Evolutionary conservation across 1,140 invertebrate genomes (phyloP), one percentile per base, ranked within the genome.

Genomic region (Listronotus bonariensis): DNA sequence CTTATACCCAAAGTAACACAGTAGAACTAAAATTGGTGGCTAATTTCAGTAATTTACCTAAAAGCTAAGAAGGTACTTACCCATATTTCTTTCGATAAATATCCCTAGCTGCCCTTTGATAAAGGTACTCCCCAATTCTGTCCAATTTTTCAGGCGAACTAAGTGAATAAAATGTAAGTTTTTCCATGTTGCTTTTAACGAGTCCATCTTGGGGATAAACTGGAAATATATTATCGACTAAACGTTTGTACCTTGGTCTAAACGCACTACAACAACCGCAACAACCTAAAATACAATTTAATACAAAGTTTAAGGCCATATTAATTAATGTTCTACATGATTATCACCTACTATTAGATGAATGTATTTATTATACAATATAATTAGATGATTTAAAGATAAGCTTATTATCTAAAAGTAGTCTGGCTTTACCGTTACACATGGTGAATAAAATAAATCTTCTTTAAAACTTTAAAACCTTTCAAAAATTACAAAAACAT

Each of bases 201-300:
- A 98, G 82, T 0, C 96, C 96, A 89, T 99, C 96, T 85, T 97
- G 83, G 43, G 78, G 74, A 56, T 92, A 91, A 0, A 92, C 88
- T 0, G 97, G 97, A 80, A 97, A 99, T 52, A 99, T 98, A 81
- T 96, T 96, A 81, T 99, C 96, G n/a, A 99, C 96, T 18, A 99
- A 84, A 31, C 95, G 86, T 81, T 98, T 97, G 82, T 98, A 99
- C 48, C 96, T 86, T 48, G 95, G 95, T 65, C 92, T 84, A 59
- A 96, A 82, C 8, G 93, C 92, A 38, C 92, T 91, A 77, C 93
- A 97, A 75, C 94, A 96, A 65, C 92, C 92, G 80, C 93, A 96
- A 80, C 94, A 97, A 80, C 92, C 93, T 95, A 80, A 15, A 79
- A 80, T 49, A 60, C 45, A 52, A 14, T 49, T 51, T 34, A 60